Conservation (phyloP, 2,113 vertebrate species). For the Tetraodon nigroviridis region DNA sequence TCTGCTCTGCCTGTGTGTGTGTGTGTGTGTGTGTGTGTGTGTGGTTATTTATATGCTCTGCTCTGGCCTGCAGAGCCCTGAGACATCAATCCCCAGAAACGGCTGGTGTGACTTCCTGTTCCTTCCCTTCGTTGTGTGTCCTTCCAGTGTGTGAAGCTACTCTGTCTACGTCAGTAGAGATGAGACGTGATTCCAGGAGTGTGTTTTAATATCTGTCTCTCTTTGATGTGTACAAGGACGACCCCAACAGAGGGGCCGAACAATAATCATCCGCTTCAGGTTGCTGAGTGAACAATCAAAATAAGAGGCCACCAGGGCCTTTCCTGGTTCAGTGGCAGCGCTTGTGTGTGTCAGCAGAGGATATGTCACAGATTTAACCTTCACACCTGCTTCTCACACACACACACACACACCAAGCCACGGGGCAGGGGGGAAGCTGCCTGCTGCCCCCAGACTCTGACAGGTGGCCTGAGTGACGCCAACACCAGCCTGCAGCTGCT, state of each 20-base stretch:
- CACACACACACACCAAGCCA: conserved; percentile 25
- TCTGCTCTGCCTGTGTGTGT: neutral
- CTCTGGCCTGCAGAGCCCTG: conserved; percentile 48
- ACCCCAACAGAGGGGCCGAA: neutral
- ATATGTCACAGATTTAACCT: conserved; percentile 42
- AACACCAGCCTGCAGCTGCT: conserved; percentile 23
- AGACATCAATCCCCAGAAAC: conserved; percentile 57
- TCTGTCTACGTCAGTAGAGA: too few species aligned
- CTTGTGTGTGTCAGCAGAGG: conserved; percentile 35
- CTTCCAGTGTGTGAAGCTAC: too few species aligned
- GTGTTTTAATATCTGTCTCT: neutral
- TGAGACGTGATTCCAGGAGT: neutral
- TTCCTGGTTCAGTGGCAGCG: conserved; percentile 17
- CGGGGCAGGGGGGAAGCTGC: conserved; percentile 23
- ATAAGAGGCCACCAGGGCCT: neutral
- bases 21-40: conserved; percentile 2
- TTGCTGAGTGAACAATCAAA: neutral
- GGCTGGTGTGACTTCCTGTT: conserved; percentile 55
- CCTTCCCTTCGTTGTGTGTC: conserved; percentile 9
- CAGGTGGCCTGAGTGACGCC: conserved; percentile 22
- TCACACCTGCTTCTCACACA: conserved; percentile 35
- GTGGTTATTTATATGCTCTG: conserved; percentile 49
- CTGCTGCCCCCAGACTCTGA: conserved; percentile 6
- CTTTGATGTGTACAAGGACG: neutral
- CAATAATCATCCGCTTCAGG: neutral